Evolutionary conservation across 30 jellyfish, hydroid and myxozoan genomes (phyloP), one percentile per base, ranked within the genome.

Genomic region (Pelagia noctiluca): DNA sequence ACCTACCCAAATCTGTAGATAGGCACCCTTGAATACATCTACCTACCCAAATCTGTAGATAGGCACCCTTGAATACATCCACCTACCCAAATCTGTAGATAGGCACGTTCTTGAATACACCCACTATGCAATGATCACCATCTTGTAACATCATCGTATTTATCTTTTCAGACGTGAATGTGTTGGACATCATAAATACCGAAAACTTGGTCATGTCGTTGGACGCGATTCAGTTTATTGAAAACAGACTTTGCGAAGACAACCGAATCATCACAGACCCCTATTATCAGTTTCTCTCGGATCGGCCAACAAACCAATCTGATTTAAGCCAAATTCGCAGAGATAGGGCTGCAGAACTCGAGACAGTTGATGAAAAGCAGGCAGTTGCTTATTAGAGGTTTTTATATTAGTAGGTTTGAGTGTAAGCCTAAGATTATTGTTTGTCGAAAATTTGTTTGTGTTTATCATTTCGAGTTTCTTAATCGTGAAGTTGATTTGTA

Each of bases 181-280:
- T 92, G 10, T 88, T 76, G 54, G 97, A 95, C 24, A 88, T 94
- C 54, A 80, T 94, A 60, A 83, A 62, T 37, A 75, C 97, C 5
- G 93, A 88, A 83, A 94, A 94, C 35, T 57, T 94, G 3, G 92
- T 94, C 7, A 3, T 94, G 75, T 94, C 99, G 31, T 66, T 94
- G 37, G 92, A 87, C 35, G 99, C 99, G 2, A 46, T 94, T 8
- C 91, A 94, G 62, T 68, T 87, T 35, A 67, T 94, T 19, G 99
- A 94, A 83, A 91, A 94, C 72, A 81, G 93, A 75, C 92, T 92
- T 61, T 92, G 98, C 46, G 98, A 92, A 71, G 98, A 92, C 63
- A 81, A 82, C 71, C 80, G 98, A 68, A 92, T 92, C 23, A 84
- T 92, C 13, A 92, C 98, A 8, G 96, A 77, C 33, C 97, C 97